These are phyloP conservation scores for Iphiclides podalirius DNA, from an alignment of 2,888 invertebrate genomes.

Conservation along the genomic window DNA sequence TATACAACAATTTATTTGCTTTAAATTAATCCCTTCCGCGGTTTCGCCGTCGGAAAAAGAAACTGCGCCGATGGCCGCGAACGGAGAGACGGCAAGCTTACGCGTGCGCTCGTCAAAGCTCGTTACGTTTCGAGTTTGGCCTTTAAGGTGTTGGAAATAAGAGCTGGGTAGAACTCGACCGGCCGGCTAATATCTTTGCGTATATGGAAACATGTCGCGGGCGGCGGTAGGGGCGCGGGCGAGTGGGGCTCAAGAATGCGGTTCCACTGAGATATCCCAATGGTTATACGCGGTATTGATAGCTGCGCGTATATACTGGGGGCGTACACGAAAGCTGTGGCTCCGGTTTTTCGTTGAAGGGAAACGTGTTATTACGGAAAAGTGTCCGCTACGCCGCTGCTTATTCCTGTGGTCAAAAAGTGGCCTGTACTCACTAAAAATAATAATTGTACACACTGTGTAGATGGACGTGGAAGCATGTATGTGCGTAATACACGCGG, in stretches of 20 bases:
- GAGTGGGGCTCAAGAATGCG: constrained; percentile 66
- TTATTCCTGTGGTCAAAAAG: too few relatives aligned
- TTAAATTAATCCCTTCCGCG: constrained; percentile 74
- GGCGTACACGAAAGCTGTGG: constrained; percentile 39
- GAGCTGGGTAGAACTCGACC: constrained; percentile 3
- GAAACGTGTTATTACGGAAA: constrained; percentile 11
- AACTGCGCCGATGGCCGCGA: constrained; percentile 57
- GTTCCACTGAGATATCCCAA: constrained; percentile 70
- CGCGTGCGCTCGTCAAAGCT: constrained; percentile 11
- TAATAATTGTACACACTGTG: too few relatives aligned
- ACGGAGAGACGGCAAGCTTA: constrained; percentile 31
- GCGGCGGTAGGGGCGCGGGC: constrained; percentile 41
- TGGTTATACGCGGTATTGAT: constrained; percentile 58
- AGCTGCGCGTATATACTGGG: constrained; percentile 44
- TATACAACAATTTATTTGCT: constrained; percentile 53
- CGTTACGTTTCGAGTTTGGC: constrained; percentile 27
- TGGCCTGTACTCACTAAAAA: too few relatives aligned
- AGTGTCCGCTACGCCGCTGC: too few relatives aligned
- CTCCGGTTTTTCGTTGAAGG: constrained; percentile 29
- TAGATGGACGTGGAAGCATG: too few relatives aligned
- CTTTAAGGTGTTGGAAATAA: constrained; percentile 30
- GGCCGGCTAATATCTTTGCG: constrained; percentile 26
- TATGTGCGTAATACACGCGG: too few relatives aligned
- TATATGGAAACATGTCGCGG: constrained; percentile 45
- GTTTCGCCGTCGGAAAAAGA: constrained; percentile 63